phyloP scores from a whole-genome alignment of 1,140 invertebrate genomes.

The Trypoxylus dichotomus region DNA sequence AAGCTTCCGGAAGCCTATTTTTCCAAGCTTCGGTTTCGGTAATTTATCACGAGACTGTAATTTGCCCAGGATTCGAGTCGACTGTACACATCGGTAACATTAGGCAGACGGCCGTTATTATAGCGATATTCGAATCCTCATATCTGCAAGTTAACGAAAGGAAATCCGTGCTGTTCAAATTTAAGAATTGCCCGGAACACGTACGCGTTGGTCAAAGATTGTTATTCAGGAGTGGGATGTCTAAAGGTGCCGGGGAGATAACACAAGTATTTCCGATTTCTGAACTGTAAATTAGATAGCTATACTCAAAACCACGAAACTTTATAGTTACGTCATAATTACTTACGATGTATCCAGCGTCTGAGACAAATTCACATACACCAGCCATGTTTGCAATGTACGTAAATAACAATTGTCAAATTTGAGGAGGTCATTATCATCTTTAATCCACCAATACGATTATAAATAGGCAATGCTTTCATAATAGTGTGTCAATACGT shows the following conservation, averaged over 20 bases:
- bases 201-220: constrained; percentile 84
- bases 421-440: too few relatives aligned
- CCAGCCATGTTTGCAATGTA: too few relatives aligned
- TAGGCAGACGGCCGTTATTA: constrained; percentile 88
- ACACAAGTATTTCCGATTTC: constrained; percentile 77
- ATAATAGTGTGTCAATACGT: too few relatives aligned
- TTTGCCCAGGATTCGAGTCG: constrained; percentile 88
- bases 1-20: constrained; percentile 46
- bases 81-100: constrained; percentile 95
- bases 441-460: too few relatives aligned
- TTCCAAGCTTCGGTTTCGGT: constrained; percentile 82
- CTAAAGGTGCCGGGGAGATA: constrained; percentile 89
- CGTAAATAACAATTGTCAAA: too few relatives aligned
- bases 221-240: constrained; percentile 85
- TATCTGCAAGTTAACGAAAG: constrained; percentile 79
- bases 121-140: constrained; percentile 61
- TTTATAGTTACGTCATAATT: too few relatives aligned
- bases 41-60: constrained; percentile 80
- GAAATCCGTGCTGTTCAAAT: constrained; percentile 85
- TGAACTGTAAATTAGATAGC: not conserved
- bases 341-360: too few relatives aligned
- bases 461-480: too few relatives aligned
- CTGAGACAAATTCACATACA: too few relatives aligned
- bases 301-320: too few relatives aligned
- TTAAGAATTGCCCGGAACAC: constrained; percentile 88